Base-by-base conservation (phyloP, 2,797 vertebrate species). In the Onychomys torridus region DNA sequence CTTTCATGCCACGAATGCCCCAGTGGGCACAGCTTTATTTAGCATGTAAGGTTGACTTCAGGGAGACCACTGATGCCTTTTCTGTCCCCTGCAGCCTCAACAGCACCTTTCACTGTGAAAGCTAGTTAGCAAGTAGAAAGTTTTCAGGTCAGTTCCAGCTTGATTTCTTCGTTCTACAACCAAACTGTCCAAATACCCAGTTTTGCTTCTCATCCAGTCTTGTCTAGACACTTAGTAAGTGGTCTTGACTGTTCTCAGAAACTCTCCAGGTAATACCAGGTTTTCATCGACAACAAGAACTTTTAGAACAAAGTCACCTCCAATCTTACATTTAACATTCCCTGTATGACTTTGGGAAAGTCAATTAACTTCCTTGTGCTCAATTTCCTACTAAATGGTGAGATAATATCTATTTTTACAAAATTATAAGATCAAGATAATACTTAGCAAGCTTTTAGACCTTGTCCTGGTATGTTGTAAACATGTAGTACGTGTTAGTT, bases 391-490 rank as follows among this genome's bases (percentile, higher is more conserved):
- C 46, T 76, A 89, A 96, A 61, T 91, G 57, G 13, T 8, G 59
- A 89, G 89, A 88, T 81, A 55, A 17, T 93, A 91, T 55, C 34
- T 76, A 65, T 81, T 95, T 92, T 89, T 63, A 95, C 82, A 95
- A 21, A 25, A 19, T 82, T 91, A 49, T 91, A 77, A 85, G 10
- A 93, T 63, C 76, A 94, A 84, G 34, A 25, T 23, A 89, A 57
- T 34, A n/a, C 14, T 65, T 85, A 23, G 12, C 88, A 89, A 95
- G 85, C 4, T 86, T 94, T 95, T 95, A 83, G 21, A 71, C 37
- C 0, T 25, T 55, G 25, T 23, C 25, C 76, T 86, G n/a, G 21
- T 11, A 67, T 71, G 52, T 34, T 85, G 21, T 52, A 87, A 92
- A 25, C 21, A 93, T 3, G 0, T 40, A 71, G 29, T 82, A 76